Conservation (phyloP, 2,113 vertebrate species). For the Lycaon pictus region DNA sequence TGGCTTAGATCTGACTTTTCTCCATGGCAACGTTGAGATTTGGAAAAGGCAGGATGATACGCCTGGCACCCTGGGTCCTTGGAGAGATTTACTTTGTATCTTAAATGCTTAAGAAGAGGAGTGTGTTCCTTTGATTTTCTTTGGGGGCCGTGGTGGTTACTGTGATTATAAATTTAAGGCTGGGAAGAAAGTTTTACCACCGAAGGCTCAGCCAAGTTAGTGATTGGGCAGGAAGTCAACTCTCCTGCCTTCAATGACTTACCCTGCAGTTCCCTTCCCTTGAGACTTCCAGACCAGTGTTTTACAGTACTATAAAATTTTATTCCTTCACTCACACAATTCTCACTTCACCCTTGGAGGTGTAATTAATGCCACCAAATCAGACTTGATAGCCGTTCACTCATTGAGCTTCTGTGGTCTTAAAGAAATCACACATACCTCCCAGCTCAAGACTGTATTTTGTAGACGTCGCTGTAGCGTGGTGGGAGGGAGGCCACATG, state of each 20-base stretch:
- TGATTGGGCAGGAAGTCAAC: conserved; percentile 36
- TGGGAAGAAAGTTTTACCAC: conserved; percentile 37
- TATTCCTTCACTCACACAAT: conserved; percentile 34
- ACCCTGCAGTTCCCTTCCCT: background rate
- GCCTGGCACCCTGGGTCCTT: background rate
- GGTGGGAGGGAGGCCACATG: background rate
- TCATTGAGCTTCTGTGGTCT: background rate
- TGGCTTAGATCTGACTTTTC: background rate
- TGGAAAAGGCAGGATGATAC: background rate
- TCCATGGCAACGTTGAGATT: background rate
- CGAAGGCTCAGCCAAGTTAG: conserved; percentile 10
- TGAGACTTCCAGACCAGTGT: background rate
- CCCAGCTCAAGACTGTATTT: background rate
- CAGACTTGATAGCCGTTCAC: background rate
- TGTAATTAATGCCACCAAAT: conserved; percentile 6
- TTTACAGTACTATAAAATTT: conserved; percentile 58
- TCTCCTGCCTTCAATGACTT: background rate
- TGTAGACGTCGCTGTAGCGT: background rate
- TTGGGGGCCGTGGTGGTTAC: conserved; percentile 10
- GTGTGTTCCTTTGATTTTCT: conserved; percentile 21
- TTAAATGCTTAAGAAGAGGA: conserved; percentile 28
- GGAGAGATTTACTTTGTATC: conserved; percentile 27
- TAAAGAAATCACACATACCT: conserved; percentile 15
- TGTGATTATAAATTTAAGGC: conserved; percentile 38
- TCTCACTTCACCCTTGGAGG: background rate